Conservation (phyloP, 1,140 invertebrate species). For the Conus ventricosus region DNA sequence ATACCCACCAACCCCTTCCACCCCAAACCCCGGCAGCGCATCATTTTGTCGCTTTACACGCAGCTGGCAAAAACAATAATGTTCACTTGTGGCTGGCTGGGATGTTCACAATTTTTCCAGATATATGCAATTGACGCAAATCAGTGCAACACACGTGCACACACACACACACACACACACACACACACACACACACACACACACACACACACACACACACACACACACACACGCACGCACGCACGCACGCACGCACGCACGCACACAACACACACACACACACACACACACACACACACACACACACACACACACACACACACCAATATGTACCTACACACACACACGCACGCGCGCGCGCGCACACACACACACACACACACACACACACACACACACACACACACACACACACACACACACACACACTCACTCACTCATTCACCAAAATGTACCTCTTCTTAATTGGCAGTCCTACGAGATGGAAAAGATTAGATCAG, state of each 20-base stretch:
- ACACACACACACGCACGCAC: neutral
- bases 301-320: neutral
- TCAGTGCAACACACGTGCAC: neutral
- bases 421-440: neutral
- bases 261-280: too few species aligned
- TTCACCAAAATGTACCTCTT: too few species aligned
- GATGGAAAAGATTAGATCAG: neutral
- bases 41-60: neutral
- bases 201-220: neutral
- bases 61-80: neutral
- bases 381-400: constrained; percentile 5
- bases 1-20: too few species aligned
- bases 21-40: too few species aligned
- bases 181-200: constrained; percentile 2
- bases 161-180: constrained; percentile 10
- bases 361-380: neutral
- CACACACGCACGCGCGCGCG: too few species aligned
- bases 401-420: neutral
- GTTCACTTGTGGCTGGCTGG: neutral
- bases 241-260: too few species aligned
- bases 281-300: neutral
- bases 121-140: neutral
- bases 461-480: neutral
- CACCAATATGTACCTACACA: too few species aligned
- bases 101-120: neutral